These are phyloP conservation scores for Platalea minor DNA, from an alignment of 2,797 vertebrate genomes.

Conservation along the genomic window DNA sequence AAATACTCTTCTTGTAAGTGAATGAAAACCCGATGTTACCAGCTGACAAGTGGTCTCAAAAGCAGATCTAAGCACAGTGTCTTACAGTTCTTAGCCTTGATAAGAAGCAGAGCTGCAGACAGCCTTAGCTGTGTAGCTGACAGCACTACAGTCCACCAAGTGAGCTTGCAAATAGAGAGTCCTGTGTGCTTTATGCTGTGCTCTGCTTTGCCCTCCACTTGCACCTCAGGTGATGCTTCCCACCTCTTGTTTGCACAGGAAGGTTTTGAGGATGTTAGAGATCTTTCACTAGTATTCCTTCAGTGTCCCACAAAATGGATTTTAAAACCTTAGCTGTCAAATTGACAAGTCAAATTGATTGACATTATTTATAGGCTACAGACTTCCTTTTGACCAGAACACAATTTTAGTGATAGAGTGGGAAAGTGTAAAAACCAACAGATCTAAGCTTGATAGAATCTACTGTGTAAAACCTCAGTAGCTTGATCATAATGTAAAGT, in stretches of 20 bases:
- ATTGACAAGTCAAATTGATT: neutral
- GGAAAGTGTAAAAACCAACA: slow-evolving; percentile 9
- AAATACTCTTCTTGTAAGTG: neutral
- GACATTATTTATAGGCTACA: neutral
- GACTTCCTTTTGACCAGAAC: neutral
- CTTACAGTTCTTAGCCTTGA: neutral
- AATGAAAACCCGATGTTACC: neutral
- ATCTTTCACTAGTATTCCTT: neutral
- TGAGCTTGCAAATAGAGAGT: neutral
- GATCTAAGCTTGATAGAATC: neutral
- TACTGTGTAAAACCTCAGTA: neutral
- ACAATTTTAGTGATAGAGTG: neutral
- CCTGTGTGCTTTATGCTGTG: neutral
- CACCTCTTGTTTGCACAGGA: neutral
- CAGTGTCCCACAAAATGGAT: neutral
- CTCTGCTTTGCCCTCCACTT: neutral
- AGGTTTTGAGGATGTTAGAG: neutral
- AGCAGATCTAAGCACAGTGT: neutral
- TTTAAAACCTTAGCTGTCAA: neutral
- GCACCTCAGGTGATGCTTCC: neutral
- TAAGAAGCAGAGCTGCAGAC: neutral
- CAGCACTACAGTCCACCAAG: neutral
- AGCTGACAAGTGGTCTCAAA: neutral
- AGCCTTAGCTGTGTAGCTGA: neutral
- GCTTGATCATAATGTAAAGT: neutral